These are phyloP conservation scores for Myotis yumanensis DNA, from an alignment of 2,113 vertebrate species.

Conservation along the genomic window DNA sequence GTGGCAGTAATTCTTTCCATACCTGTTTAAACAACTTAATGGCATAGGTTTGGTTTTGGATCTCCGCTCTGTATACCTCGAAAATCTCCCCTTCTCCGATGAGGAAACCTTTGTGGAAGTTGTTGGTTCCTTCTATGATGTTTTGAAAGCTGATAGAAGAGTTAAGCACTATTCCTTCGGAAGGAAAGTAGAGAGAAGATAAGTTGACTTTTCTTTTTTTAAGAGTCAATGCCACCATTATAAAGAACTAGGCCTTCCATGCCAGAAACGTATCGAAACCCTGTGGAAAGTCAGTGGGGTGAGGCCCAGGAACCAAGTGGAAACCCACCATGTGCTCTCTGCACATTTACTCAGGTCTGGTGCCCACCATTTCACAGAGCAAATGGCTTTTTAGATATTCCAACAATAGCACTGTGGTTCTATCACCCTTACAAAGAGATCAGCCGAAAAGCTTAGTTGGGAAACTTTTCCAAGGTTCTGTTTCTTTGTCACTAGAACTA, in stretches of 20 bases:
- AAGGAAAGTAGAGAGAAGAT: neutral
- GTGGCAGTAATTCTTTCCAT: conserved; percentile 55
- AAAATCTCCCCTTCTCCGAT: conserved; percentile 81
- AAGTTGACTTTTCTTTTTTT: conserved; percentile 17
- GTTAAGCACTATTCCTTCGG: conserved; percentile 61
- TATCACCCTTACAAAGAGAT: neutral
- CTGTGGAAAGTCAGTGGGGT: neutral
- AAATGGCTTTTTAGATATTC: neutral
- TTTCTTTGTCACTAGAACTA: conserved; percentile 1
- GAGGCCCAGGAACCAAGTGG: neutral
- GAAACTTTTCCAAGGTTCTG: neutral
- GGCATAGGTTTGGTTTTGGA: conserved; percentile 79
- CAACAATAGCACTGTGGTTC: neutral
- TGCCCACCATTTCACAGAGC: neutral
- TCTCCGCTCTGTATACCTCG: conserved; percentile 82
- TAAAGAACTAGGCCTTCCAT: neutral
- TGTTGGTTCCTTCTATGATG: conserved; percentile 81
- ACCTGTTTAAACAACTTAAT: conserved; percentile 89
- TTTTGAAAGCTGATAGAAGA: conserved; percentile 75
- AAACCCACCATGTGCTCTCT: neutral
- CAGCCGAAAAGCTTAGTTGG: neutral
- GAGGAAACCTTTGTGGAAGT: conserved; percentile 82
- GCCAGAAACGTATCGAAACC: neutral
- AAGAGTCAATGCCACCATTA: neutral
- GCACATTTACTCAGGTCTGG: neutral